A percentile compares a stretch with the other conserved stretches of the same genome.
phyloP scores from a whole-genome alignment of 2,113 vertebrate genomes.

The Myiozetetes cayanensis region DNA sequence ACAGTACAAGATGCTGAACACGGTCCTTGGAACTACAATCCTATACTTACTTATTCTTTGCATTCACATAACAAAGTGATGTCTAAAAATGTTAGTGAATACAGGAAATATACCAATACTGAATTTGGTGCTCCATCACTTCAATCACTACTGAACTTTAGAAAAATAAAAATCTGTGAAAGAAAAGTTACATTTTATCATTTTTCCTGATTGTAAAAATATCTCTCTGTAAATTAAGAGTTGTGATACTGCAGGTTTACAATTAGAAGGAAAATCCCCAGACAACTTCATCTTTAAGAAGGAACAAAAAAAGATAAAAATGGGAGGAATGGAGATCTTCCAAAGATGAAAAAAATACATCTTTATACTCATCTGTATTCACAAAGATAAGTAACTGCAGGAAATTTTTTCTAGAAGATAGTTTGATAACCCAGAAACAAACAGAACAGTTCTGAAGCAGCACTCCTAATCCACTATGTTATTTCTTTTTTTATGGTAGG shows the following conservation, averaged over 20 bases:
- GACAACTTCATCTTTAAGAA: background rate
- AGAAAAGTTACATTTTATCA: background rate
- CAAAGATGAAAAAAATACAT: background rate
- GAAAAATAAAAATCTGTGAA: background rate
- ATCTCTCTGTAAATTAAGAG: background rate
- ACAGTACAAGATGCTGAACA: background rate
- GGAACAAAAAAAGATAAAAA: background rate
- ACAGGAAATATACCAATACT: background rate
- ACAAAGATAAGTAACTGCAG: background rate
- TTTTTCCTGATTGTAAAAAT: background rate
- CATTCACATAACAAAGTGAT: background rate
- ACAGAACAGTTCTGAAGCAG: background rate
- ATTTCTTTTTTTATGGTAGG: slow-evolving; percentile 26
- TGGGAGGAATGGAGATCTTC: background rate
- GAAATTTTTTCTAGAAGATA: background rate
- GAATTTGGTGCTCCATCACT: background rate
- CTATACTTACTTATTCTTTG: background rate
- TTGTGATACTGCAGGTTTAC: background rate
- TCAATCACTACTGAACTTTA: background rate
- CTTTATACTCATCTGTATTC: background rate
- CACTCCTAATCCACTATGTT: background rate
- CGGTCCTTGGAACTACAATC: background rate
- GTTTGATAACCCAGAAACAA: background rate
- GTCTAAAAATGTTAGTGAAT: background rate
- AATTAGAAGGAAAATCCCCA: background rate